phyloP scores from a whole-genome alignment of 2,797 vertebrate genomes.

The Chelidonichthys spinosus region DNA sequence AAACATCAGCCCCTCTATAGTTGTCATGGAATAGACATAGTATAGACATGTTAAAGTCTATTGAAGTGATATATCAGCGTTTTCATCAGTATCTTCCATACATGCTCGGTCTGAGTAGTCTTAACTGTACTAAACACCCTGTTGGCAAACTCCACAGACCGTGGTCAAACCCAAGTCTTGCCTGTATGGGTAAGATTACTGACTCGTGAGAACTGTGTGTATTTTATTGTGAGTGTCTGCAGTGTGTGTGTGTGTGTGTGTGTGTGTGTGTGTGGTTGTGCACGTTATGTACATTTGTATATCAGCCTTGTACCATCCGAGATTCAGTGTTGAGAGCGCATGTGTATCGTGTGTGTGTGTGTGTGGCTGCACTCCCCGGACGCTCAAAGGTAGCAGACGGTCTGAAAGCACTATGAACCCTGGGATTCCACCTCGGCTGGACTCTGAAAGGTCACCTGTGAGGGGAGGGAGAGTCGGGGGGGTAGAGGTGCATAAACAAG shows the following conservation, averaged over 20 bases:
- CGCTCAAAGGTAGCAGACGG: constrained; percentile 77
- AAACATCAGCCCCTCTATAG: constrained; percentile 81
- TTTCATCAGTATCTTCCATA: constrained; percentile 65
- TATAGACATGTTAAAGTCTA: constrained; percentile 80
- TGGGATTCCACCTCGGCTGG: constrained; percentile 76
- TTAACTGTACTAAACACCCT: constrained; percentile 73
- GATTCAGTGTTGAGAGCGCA: constrained; percentile 57
- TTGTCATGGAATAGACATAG: constrained; percentile 79
- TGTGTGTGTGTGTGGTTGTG: constrained; percentile 60
- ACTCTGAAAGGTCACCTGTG: constrained; percentile 78
- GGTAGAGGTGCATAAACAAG: constrained; percentile 59
- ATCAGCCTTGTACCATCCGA: constrained; percentile 66
- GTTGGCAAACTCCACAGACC: constrained; percentile 71
- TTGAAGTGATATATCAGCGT: constrained; percentile 80
- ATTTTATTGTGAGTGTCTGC: constrained; percentile 61
- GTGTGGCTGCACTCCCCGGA: constrained; percentile 71
- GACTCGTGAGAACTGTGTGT: constrained; percentile 58
- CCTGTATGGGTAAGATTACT: constrained; percentile 65
- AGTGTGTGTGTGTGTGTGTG: constrained; percentile 52
- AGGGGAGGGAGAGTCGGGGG: constrained; percentile 47
- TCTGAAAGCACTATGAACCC: constrained; percentile 81
- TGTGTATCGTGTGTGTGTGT: constrained; percentile 49
- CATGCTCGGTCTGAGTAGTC: constrained; percentile 59
- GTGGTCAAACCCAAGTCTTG: constrained; percentile 65
- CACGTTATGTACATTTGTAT: constrained; percentile 79